These are phyloP conservation scores for Hyphantria cunea DNA, from an alignment of 1,140 invertebrate species.

Conservation along the genomic window DNA sequence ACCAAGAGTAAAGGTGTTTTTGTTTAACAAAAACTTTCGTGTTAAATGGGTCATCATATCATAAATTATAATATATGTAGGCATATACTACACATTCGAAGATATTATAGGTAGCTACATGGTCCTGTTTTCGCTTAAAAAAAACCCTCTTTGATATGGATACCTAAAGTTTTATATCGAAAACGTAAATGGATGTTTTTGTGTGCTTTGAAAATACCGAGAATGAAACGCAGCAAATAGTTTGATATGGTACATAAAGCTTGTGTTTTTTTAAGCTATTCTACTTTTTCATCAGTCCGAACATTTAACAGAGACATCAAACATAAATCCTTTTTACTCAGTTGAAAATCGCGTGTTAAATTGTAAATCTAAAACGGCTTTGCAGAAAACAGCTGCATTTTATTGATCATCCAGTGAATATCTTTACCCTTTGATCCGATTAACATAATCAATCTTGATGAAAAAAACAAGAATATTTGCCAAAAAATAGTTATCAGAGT, in stretches of 20 bases:
- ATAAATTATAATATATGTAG: no score
- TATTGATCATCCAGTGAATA: constrained; percentile 22
- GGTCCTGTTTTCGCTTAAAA: no score
- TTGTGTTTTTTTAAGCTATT: constrained; percentile 8
- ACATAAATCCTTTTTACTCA: background rate
- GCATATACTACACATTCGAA: no score
- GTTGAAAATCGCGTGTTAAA: background rate
- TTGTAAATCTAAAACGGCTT: constrained; percentile 1
- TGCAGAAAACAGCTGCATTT: constrained; percentile 8
- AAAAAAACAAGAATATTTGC: constrained; percentile 36
- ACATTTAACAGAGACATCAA: background rate
- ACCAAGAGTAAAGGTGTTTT: no score
- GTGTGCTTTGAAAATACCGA: constrained; percentile 9
- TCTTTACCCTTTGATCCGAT: constrained; percentile 30
- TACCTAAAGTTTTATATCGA: background rate
- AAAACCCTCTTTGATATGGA: no score
- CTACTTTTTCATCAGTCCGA: constrained; percentile 6
- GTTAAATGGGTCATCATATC: background rate
- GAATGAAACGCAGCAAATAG: constrained; percentile 9
- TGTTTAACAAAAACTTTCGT: no score
- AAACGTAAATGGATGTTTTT: constrained; percentile 7
- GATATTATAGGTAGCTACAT: no score
- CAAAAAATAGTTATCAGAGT: constrained; percentile 31
- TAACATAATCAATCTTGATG: constrained; percentile 18
- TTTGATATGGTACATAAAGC: constrained; percentile 8